Base-by-base conservation (phyloP, 1,140 invertebrate genomes). In the Araneus ventricosus region DNA sequence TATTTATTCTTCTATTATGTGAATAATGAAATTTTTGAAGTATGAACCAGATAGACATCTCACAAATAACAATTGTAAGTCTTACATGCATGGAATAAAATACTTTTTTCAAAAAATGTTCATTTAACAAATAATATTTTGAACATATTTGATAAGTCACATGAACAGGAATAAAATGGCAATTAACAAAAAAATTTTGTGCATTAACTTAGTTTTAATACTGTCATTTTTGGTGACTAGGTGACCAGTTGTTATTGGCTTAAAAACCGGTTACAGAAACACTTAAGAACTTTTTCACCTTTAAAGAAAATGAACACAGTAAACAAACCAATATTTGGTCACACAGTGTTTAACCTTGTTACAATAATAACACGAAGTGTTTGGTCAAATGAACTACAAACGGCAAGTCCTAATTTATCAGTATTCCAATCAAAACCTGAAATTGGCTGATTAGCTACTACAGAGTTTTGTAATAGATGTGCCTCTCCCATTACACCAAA, bases 301-400 rank as follows among this genome's bases (percentile, higher is more conserved):
- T 27, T 41, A 52, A 20, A 17, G n/a, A 84, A 52, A 30, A 27
- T 5, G 52, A 52, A 84, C 80, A 45, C 17, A 84, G 8, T 79
- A 20, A 79, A 37, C 8, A 59, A 27, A 41, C 57, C 52, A 57
- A 8, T 30, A 34, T 85, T 61, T 27, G 30, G 20, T 87, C 57
- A 87, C 3, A 87, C 85, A 63, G 67, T 88, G 37, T 99, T 98
- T 0, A 99, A 96, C 96, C 98, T 99, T 3, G 99, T 99, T 20
- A 97, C 97, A 85, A 99, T 97, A 61, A 99, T 95, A 7, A 99
- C 96, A 34, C 98, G 96, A n/a, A 99, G 95, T 90, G 97, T 97
- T 95, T 99, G 98, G 96, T 99, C 99, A 95, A 99, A 99, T 0
- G 98, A 97, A 4, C 98, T 98, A 95, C 98, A 98, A 4, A 99